Evolutionary conservation across 2,888 invertebrate species (phyloP).

Genomic region (Trichopria drosophilae): DNA sequence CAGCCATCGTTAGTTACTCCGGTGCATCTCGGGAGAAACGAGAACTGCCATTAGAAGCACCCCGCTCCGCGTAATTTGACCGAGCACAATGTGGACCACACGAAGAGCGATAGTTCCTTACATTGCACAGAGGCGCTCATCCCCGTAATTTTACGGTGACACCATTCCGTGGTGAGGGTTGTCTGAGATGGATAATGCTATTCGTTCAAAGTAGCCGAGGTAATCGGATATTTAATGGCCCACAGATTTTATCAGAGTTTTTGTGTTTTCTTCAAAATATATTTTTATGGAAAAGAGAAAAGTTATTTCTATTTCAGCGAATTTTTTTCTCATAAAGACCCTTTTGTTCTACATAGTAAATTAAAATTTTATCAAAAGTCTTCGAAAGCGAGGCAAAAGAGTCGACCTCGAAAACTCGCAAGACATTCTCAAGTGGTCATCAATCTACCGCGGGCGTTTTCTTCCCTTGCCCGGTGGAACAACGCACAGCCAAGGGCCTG

Average conservation of each 20-base stretch:
- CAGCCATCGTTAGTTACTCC: constrained; percentile 23
- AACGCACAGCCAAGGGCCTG: constrained; percentile 8
- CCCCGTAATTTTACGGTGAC: constrained; percentile 35
- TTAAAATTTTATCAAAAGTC: too few species aligned
- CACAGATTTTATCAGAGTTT: too few species aligned
- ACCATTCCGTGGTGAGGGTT: too few species aligned
- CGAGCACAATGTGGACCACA: constrained; percentile 54
- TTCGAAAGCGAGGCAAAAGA: too few species aligned
- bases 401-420: constrained; percentile 12
- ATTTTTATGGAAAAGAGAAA: too few species aligned
- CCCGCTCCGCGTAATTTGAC: constrained; percentile 53
- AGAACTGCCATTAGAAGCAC: constrained; percentile 53
- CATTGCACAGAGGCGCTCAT: constrained; percentile 44
- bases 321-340: too few species aligned
- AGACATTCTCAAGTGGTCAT: constrained; percentile 18
- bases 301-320: too few species aligned
- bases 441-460: constrained; percentile 15
- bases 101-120: constrained; percentile 46
- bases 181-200: too few species aligned
- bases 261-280: too few species aligned
- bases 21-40: constrained; percentile 39
- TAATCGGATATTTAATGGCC: too few species aligned
- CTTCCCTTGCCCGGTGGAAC: constrained; percentile 10
- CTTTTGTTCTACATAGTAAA: too few species aligned
- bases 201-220: too few species aligned